Base-by-base conservation (phyloP, 2,797 vertebrate genomes). In the Cuculus canorus region DNA sequence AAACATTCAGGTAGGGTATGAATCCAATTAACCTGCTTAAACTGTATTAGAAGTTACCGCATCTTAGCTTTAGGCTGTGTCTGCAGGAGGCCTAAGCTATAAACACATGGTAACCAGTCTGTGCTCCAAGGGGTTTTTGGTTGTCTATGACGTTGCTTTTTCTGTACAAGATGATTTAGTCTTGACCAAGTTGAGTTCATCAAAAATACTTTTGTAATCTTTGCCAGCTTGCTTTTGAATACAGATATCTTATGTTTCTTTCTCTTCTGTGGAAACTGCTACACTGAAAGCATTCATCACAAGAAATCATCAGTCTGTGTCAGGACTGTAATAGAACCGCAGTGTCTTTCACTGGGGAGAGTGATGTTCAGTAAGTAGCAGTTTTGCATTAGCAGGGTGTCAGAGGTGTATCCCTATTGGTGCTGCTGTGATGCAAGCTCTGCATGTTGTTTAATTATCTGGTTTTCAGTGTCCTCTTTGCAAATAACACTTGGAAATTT, bases 1-100 rank as follows among this genome's bases (percentile, higher is more conserved):
- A 79, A 59, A 92, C 84, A 81, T 93, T 95, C 48, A 70, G 69
- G 89, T 88, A 95, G 94, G 86, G 88, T 83, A 90, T 72, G 94
- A 95, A 92, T 63, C 66, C 22, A 5, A 68, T 77, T 60, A 81
- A 88, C 77, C 59, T 82, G 32, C 70, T 86, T 76, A 52, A 96
- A 47, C 57, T 92, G 17, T 63, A 79, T 57, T 33, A 76, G 47
- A 3, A 86, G 63, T 94, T 94, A 93, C 64, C 78, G 96, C 95
- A 93, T 81, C 60, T 85, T 90, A 86, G 83, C 94, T 76, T 79
- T 68, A 88, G 88, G 85, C 92, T 92, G 66, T 92, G 52, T 93
- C 60, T 95, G 2, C 66, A 72, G 54, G 80, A 72, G 57, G 70
- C 72, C 52, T 64, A n/a, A 79, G 83, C 59, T 90, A 6, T 80